Percentiles rank a stretch among this genome's conserved stretches.
These are phyloP conservation scores for Sarcoramphus papa DNA, from an alignment of 2,797 vertebrate genomes.

Conservation along the genomic window DNA sequence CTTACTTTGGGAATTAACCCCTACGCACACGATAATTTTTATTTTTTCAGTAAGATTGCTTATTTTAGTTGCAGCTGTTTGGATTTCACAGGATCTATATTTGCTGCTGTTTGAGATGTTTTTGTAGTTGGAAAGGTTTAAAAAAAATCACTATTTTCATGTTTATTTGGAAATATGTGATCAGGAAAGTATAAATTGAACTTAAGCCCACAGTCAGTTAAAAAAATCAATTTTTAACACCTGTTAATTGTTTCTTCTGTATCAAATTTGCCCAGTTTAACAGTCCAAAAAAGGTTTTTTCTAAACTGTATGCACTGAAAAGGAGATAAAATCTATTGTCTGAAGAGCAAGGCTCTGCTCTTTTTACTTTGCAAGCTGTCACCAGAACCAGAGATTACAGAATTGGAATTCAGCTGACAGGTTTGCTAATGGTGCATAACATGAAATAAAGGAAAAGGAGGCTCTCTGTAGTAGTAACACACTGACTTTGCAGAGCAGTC, in stretches of 20 bases:
- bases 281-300: neutral
- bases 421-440: constrained; percentile 32
- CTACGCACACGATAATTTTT: neutral
- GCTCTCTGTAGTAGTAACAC: neutral
- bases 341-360: neutral
- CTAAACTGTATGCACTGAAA: neutral
- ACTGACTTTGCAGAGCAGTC: neutral
- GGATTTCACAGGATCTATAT: neutral
- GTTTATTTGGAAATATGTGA: neutral
- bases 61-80: neutral
- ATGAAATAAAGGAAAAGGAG: neutral
- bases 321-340: neutral
- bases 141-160: neutral
- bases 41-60: neutral
- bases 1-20: neutral
- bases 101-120: neutral
- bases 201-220: neutral
- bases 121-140: neutral
- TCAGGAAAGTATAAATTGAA: neutral
- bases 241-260: neutral
- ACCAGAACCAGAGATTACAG: neutral
- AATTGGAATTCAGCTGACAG: constrained; percentile 1
- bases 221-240: neutral
- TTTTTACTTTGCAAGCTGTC: constrained; percentile 12
- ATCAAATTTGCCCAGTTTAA: neutral